Percentiles rank a stretch among this genome's conserved stretches.
Evolutionary conservation across 92 coral and sea anemone genomes (phyloP).

Genomic region (Muricea muricata): DNA sequence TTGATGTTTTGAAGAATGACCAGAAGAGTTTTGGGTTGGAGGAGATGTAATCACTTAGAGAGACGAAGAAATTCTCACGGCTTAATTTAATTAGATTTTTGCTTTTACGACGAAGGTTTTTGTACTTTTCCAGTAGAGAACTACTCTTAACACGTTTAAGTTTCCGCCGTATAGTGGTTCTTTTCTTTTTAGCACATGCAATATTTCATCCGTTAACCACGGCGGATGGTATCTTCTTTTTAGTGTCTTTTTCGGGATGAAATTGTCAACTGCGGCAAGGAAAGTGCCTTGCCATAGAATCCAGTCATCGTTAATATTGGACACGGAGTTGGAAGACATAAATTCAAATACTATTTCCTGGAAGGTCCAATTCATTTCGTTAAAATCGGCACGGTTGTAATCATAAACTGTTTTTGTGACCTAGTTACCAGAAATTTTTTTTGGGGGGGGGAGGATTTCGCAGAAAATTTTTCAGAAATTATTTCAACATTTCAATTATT

Average conservation of each 20-base stretch:
- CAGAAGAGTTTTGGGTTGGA: constrained; percentile 7
- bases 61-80: not conserved
- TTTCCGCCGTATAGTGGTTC: not conserved
- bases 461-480: no score
- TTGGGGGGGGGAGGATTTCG: no score
- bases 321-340: not conserved
- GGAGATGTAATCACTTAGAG: not conserved
- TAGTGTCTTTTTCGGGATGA: not conserved
- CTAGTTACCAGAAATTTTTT: no score
- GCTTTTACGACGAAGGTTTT: not conserved
- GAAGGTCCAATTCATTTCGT: no score
- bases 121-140: not conserved
- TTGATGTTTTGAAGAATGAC: not conserved
- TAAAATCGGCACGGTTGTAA: no score
- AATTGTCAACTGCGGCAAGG: not conserved
- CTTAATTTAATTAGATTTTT: constrained; percentile 9
- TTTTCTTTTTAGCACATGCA: not conserved
- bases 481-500: no score
- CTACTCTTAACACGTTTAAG: no score
- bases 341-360: no score
- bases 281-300: not conserved
- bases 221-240: not conserved
- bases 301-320: not conserved
- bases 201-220: not conserved
- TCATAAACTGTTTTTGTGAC: no score